Evolutionary conservation across 2,113 vertebrate genomes (phyloP).

Genomic region (Myanophis thanlyinensis): DNA sequence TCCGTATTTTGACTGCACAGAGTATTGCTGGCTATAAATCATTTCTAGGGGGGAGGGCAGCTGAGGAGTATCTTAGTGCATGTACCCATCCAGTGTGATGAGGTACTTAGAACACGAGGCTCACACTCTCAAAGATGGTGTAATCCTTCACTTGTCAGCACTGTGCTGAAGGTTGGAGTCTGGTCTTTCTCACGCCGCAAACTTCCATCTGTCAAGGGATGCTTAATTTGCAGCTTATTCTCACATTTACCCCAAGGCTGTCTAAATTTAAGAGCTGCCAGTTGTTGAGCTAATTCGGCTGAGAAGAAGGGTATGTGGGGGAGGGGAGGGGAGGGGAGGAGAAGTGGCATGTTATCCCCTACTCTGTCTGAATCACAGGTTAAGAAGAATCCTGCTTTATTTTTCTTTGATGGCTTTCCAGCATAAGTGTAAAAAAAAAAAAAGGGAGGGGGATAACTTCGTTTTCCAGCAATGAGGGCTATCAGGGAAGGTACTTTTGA

Average conservation of each 20-base stretch:
- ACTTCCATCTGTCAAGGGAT: slow-evolving; percentile 72
- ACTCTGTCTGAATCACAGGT: slow-evolving; percentile 52
- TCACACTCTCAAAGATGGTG: slow-evolving; percentile 50
- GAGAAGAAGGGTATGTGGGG: slow-evolving; percentile 5
- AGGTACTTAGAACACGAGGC: slow-evolving; percentile 58
- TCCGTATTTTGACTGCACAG: slow-evolving; percentile 59
- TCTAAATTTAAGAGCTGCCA: slow-evolving; percentile 64
- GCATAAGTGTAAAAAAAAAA: background rate
- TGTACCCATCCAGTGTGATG: slow-evolving; percentile 49
- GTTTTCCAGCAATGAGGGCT: background rate
- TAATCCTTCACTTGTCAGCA: slow-evolving; percentile 68
- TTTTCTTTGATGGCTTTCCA: slow-evolving; percentile 36
- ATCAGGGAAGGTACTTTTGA: background rate
- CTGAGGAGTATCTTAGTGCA: slow-evolving; percentile 57
- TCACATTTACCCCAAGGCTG: slow-evolving; percentile 66
- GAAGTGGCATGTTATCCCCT: slow-evolving; percentile 45
- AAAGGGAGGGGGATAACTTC: no score
- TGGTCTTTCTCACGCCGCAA: slow-evolving; percentile 75
- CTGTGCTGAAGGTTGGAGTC: slow-evolving; percentile 61
- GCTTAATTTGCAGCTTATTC: slow-evolving; percentile 66
- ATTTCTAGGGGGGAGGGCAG: slow-evolving; percentile 19
- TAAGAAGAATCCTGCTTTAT: slow-evolving; percentile 47
- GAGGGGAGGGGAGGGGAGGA: background rate
- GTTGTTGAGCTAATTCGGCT: slow-evolving; percentile 68
- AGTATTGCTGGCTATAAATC: slow-evolving; percentile 59